A percentile compares a stretch with the other conserved stretches of the same genome.
phyloP scores from a whole-genome alignment of 1,140 invertebrate species.

The Scaptodrosophila lebanonensis region DNA sequence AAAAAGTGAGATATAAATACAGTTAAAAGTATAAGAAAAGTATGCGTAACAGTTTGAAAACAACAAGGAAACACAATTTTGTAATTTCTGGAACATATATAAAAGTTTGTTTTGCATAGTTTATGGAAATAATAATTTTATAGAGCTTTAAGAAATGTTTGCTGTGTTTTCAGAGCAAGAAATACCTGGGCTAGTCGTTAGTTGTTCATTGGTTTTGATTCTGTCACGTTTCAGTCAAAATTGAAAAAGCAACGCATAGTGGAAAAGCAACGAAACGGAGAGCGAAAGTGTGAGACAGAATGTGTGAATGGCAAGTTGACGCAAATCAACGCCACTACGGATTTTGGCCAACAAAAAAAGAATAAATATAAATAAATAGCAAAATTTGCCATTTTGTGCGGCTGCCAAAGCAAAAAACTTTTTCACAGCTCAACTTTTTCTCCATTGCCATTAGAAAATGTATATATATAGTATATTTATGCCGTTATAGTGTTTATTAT shows the following conservation, averaged over 20 bases:
- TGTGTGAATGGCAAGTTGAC: constrained; percentile 17
- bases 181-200: no score
- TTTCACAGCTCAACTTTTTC: constrained; percentile 4
- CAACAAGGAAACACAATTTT: no score
- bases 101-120: no score
- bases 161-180: background rate
- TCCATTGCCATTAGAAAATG: constrained; percentile 7
- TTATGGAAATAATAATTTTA: no score
- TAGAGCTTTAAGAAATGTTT: constrained; percentile 1
- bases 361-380: constrained; percentile 56
- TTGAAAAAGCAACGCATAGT: constrained; percentile 21
- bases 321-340: constrained; percentile 48
- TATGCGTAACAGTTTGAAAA: no score
- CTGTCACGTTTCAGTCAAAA: constrained; percentile 52
- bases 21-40: no score
- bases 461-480: no score
- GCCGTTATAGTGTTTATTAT: no score
- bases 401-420: constrained; percentile 37
- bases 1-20: no score
- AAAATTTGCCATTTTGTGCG: constrained; percentile 64
- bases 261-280: background rate
- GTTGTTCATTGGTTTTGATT: constrained; percentile 54
- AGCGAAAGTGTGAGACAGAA: background rate
- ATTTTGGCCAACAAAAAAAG: constrained; percentile 1
- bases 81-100: no score